Conservation (phyloP, 2,888 invertebrate species). For the Hirtodrosophila alboralis region DNA sequence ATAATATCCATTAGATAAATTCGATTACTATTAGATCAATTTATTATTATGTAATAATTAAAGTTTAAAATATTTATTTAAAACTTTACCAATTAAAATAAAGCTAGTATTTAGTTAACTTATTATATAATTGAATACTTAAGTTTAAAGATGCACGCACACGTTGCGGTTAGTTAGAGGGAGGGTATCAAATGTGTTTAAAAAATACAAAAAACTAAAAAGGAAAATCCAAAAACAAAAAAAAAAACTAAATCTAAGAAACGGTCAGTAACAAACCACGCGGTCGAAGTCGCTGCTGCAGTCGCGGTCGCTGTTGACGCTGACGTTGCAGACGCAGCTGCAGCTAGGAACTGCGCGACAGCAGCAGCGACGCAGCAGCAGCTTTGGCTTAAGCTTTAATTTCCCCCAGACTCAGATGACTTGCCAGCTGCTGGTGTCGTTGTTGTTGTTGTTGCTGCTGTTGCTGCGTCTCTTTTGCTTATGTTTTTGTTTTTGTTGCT, state of each 20-base stretch:
- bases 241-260: conserved; percentile 44
- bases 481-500: conserved; percentile 12
- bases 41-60: too few species aligned
- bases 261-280: conserved; percentile 52
- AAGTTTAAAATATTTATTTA: too few species aligned
- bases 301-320: conserved; percentile 13
- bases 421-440: conserved; percentile 62
- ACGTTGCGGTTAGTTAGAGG: conserved; percentile 15
- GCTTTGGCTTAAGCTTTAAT: conserved; percentile 37
- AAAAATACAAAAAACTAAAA: conserved; percentile 47
- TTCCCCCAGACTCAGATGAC: conserved; percentile 69
- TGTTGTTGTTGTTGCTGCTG: conserved; percentile 23
- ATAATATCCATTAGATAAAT: too few species aligned
- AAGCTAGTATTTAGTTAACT: too few species aligned
- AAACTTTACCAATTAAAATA: too few species aligned
- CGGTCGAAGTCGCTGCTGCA: conserved; percentile 1
- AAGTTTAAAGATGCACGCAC: conserved; percentile 10
- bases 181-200: conserved; percentile 56
- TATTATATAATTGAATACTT: conserved; percentile 1
- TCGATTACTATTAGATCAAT: too few species aligned
- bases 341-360: conserved; percentile 61
- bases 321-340: conserved; percentile 26
- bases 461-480: conserved; percentile 9
- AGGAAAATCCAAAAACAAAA: conserved; percentile 34
- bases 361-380: conserved; percentile 22